Evolutionary conservation across 2,888 invertebrate species (phyloP).

Genomic region (Caradrina clavipalpis): DNA sequence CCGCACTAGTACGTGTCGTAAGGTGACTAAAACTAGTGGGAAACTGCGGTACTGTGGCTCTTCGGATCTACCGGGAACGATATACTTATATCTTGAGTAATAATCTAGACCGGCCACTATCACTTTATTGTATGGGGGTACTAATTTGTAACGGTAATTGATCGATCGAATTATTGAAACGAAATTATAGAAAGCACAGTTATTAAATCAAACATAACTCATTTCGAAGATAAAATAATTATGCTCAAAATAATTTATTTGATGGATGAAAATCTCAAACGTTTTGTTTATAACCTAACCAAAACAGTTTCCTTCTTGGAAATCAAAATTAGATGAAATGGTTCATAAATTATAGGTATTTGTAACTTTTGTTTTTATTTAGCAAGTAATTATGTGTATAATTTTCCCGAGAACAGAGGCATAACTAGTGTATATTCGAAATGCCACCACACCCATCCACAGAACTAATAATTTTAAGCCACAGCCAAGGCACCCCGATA

Average conservation of each 20-base stretch:
- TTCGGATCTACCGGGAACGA: constrained; percentile 23
- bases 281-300: constrained; percentile 1
- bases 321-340: not conserved
- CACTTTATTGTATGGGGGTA: constrained; percentile 18
- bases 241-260: constrained; percentile 14
- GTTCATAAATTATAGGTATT: not conserved
- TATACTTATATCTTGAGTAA: constrained; percentile 43
- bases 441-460: constrained; percentile 67
- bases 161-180: not conserved
- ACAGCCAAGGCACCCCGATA: constrained; percentile 77
- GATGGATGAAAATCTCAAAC: constrained; percentile 9
- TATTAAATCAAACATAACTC: constrained; percentile 17
- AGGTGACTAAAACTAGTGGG: constrained; percentile 61
- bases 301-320: constrained; percentile 12
- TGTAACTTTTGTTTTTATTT: constrained; percentile 1
- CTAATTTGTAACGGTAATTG: not conserved
- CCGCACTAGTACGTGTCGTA: constrained; percentile 56
- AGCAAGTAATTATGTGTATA: constrained; percentile 1
- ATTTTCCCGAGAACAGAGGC: constrained; percentile 5
- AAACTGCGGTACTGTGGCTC: constrained; percentile 50
- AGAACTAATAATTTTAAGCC: constrained; percentile 80
- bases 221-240: constrained; percentile 5
- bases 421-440: constrained; percentile 52
- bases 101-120: constrained; percentile 29
- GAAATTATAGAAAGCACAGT: not conserved